Evolutionary conservation across 2,888 invertebrate genomes (phyloP).

Genomic region (Chalcosyrphus nemorum): DNA sequence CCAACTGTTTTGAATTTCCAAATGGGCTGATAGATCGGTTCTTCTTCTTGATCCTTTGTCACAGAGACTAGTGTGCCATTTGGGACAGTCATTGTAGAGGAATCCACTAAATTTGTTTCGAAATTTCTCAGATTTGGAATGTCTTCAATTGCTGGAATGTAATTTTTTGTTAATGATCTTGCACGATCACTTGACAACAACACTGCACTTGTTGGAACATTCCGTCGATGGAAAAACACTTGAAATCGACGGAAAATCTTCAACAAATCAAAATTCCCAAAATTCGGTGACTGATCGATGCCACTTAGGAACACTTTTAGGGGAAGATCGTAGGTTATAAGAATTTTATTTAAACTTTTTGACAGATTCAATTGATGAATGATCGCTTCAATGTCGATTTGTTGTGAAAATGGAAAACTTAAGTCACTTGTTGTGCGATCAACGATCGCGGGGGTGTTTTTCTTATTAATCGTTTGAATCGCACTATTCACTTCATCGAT

Average conservation of each 20-base stretch:
- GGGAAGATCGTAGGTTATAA: constrained; percentile 74
- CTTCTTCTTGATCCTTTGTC: constrained; percentile 74
- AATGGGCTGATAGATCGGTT: constrained; percentile 81
- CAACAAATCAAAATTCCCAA: constrained; percentile 2
- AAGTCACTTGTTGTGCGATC: constrained; percentile 7
- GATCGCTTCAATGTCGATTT: constrained; percentile 69
- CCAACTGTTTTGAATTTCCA: constrained; percentile 81
- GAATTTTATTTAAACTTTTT: constrained; percentile 74
- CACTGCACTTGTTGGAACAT: constrained; percentile 23
- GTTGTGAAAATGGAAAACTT: neutral
- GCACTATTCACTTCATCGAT: constrained; percentile 19
- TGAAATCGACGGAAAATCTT: constrained; percentile 53
- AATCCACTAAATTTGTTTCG: neutral
- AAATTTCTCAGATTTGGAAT: constrained; percentile 3
- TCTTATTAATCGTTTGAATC: constrained; percentile 38
- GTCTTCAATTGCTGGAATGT: constrained; percentile 26
- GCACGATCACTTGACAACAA: constrained; percentile 32
- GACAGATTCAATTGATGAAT: constrained; percentile 74
- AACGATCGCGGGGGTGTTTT: constrained; percentile 64
- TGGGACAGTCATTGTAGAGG: constrained; percentile 73
- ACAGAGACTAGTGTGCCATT: constrained; percentile 43
- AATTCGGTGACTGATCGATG: constrained; percentile 22
- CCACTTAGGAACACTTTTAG: constrained; percentile 73
- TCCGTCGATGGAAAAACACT: constrained; percentile 35
- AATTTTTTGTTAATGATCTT: constrained; percentile 51